Conservation (phyloP, 2,113 vertebrate species). For the Protobothrops mucrosquamatus region DNA sequence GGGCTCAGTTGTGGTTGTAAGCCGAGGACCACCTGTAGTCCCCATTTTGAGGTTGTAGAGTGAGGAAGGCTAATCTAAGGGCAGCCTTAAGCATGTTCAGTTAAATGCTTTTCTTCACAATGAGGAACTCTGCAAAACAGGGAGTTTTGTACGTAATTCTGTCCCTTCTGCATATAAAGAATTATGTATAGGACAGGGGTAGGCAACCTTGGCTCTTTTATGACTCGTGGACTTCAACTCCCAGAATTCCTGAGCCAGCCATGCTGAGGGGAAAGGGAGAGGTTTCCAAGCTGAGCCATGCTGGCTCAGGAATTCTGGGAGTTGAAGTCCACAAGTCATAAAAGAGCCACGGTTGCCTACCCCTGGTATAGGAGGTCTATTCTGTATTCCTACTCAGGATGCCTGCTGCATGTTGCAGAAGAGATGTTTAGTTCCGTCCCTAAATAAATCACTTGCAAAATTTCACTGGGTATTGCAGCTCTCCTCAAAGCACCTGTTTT, state of each 20-base stretch:
- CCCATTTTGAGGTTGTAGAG: neutral
- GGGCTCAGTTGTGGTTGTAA: neutral
- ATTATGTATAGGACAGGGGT: neutral
- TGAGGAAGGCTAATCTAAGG: neutral
- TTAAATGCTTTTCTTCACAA: neutral
- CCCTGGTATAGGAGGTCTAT: neutral
- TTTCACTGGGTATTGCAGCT: neutral
- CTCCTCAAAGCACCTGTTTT: neutral
- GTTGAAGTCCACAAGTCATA: no score
- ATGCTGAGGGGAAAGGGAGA: no score
- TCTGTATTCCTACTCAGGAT: neutral
- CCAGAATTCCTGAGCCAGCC: no score
- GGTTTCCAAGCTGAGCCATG: no score
- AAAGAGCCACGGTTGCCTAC: no score
- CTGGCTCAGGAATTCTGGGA: no score
- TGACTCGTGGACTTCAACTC: no score
- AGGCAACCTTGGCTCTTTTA: no score
- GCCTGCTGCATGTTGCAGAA: neutral
- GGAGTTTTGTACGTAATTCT: neutral
- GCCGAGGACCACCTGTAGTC: neutral
- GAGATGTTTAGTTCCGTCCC: neutral
- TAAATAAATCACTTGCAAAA: neutral
- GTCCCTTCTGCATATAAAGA: neutral
- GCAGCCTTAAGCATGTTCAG: neutral
- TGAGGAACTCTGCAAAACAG: neutral